Base-by-base conservation (phyloP, 2,888 invertebrate species). In the Rotaria socialis region DNA sequence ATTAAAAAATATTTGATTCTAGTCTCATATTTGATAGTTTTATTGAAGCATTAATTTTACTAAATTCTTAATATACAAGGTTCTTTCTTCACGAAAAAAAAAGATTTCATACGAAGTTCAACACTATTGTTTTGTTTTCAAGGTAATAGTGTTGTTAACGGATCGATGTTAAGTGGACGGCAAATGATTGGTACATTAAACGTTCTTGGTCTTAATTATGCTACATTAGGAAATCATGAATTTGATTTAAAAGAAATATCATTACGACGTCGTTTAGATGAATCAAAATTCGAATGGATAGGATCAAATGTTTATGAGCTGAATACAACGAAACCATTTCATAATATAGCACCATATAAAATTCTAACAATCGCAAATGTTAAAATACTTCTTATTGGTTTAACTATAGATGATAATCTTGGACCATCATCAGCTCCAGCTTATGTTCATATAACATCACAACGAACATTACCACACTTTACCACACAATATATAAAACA, bases 171-270 rank as follows among this genome's bases (percentile, higher is more conserved):
- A 80, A 24, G 47, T n/a, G 80, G 80, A 47, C 47, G 35, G 47
- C 80, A 80, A 47, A 80, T 80, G 80, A 80, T 80, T 43, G 80
- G 47, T 1, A n/a, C 80, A 47, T 80, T 80, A 16, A 80, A 80
- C n/a, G 80, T 47, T n/a, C 47, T 80, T 22, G 80, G 80, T 80
- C 41, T 80, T 47, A 47, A 80, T 80, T 80, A 47, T 47, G 80
- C 80, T n/a, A 47, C 80, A 47, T 47, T 80, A n/a, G 80, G 80
- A 6, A 80, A 80, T 80, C 80, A 80, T 80, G 80, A 80, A 47
- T 80, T 80, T 47, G 80, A 80, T 47, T 47, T 80, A 47, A 22
- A 80, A 43, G 80, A 47, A 47, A 2, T 0, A 8, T 43, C 43
- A 11, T 80, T 80, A 47, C 43, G 47, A 14, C 80, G n/a, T 47